Base-by-base conservation (phyloP, 2,113 vertebrate species). In the Cisticola juncidis region DNA sequence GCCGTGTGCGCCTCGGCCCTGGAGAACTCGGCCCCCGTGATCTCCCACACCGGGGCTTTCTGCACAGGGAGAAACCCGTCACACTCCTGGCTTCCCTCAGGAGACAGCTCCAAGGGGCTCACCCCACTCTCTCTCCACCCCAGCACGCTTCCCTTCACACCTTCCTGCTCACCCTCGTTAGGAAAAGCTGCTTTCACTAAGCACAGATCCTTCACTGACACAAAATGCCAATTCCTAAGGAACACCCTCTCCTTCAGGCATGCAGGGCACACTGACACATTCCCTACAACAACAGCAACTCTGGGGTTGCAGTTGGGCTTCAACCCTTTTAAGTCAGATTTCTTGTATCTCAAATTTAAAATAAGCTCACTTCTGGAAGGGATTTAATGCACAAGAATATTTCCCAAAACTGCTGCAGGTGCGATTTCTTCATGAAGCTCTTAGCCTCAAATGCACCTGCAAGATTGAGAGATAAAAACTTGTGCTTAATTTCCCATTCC, bases 21-120 rank as follows among this genome's bases (percentile, higher is more conserved):
- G 22, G 99, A 99, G 94, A 99, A 99, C 94, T 99, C 99, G 0
- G 99, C 99, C 4, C 99, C 99, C 1, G 99, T 99, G 92, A 99
- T 99, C 97, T 99, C 99, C 99, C 99, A 99, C 54, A 99, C 99
- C 0, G 99, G 99, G 1, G 99, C 99, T 94, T 97, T 98, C 99
- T 99, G 95, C 36, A 85, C 4, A 44, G 28, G 6, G 25, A 51
- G 65, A 48, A 71, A 13, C 12, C 66, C 0, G 3, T 91, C 88
- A 90, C 29, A 6, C 3, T 22, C 12, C 48, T 5, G 9, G 1
- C 33, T 2, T 10, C 28, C 7, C 36, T 29, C n/a, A 14, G 38
- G 2, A 76, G 31, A 23, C 18, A 62, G n/a, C 29, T 11, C 44
- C 20, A 5, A 0, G 5, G 0, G 2, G 5, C 36, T 14, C 44